phyloP scores from a whole-genome alignment of 2,113 vertebrate genomes.

The Ailurus styani region DNA sequence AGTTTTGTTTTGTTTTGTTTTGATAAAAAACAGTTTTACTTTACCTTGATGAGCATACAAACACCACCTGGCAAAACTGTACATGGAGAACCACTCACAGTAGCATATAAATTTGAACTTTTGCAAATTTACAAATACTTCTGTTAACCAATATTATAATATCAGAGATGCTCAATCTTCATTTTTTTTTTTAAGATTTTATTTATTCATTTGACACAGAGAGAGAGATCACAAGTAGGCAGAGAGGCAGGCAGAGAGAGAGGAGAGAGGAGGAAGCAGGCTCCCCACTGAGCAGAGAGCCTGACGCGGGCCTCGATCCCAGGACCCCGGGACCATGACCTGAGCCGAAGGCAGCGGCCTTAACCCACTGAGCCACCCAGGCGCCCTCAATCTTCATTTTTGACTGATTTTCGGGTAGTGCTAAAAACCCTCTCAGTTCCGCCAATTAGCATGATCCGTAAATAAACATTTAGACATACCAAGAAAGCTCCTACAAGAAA shows the following conservation, averaged over 20 bases:
- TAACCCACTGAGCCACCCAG: no score
- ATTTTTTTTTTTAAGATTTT: no score
- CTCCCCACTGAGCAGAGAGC: no score
- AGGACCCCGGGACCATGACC: no score
- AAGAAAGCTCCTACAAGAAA: background rate
- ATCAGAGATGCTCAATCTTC: background rate
- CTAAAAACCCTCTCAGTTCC: background rate
- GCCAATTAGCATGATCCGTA: background rate
- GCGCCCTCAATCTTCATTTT: background rate
- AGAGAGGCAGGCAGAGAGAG: no score
- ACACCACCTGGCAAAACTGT: background rate
- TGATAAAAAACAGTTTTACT: background rate
- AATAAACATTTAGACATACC: background rate
- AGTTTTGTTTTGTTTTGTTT: no score
- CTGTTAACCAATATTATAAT: slow-evolving; percentile 15
- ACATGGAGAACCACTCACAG: background rate
- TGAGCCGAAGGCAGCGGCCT: no score
- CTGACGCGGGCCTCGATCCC: no score
- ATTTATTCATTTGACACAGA: no score
- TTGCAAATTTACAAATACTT: background rate
- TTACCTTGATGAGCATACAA: background rate
- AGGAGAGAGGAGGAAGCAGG: no score
- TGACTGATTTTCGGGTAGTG: background rate
- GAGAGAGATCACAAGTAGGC: no score
- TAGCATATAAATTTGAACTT: background rate